Evolutionary conservation across 2,797 vertebrate species (phyloP).

Genomic region (Leuciscus waleckii): DNA sequence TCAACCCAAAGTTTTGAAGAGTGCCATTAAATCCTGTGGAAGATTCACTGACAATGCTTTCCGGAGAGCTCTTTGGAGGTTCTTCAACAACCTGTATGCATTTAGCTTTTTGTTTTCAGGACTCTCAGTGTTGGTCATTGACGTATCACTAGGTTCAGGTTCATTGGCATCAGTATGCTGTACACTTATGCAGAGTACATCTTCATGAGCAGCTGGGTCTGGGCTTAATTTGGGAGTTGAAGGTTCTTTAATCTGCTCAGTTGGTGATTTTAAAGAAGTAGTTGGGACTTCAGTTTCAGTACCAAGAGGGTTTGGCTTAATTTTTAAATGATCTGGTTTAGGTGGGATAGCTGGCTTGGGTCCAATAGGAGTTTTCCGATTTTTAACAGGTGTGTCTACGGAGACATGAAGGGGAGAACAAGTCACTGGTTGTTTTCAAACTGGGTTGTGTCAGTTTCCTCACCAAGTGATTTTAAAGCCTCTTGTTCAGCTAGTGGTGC

Average conservation of each 20-base stretch:
- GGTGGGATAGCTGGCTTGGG: slow-evolving; percentile 77
- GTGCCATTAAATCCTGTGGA: slow-evolving; percentile 68
- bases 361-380: slow-evolving; percentile 66
- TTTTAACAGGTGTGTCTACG: slow-evolving; percentile 63
- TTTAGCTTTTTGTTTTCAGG: slow-evolving; percentile 49
- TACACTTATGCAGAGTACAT: slow-evolving; percentile 45
- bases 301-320: slow-evolving; percentile 57
- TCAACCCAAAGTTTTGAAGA: slow-evolving; percentile 68
- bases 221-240: slow-evolving; percentile 57
- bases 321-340: slow-evolving; percentile 78
- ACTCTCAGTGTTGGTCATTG: not conserved
- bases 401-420: slow-evolving; percentile 52
- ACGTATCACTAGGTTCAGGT: not conserved
- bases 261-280: slow-evolving; percentile 49
- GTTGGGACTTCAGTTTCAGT: slow-evolving; percentile 68
- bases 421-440: slow-evolving; percentile 41
- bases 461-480: slow-evolving; percentile 53
- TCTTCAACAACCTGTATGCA: slow-evolving; percentile 56
- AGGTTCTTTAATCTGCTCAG: slow-evolving; percentile 54
- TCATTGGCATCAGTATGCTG: not conserved
- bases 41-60: slow-evolving; percentile 60
- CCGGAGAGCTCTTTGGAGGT: slow-evolving; percentile 35
- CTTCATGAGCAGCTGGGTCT: slow-evolving; percentile 29
- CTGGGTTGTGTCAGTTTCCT: slow-evolving; percentile 40
- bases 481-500: slow-evolving; percentile 70